These are phyloP conservation scores for Drosophila lowei DNA, from an alignment of 1,140 invertebrate genomes.

Conservation along the genomic window DNA sequence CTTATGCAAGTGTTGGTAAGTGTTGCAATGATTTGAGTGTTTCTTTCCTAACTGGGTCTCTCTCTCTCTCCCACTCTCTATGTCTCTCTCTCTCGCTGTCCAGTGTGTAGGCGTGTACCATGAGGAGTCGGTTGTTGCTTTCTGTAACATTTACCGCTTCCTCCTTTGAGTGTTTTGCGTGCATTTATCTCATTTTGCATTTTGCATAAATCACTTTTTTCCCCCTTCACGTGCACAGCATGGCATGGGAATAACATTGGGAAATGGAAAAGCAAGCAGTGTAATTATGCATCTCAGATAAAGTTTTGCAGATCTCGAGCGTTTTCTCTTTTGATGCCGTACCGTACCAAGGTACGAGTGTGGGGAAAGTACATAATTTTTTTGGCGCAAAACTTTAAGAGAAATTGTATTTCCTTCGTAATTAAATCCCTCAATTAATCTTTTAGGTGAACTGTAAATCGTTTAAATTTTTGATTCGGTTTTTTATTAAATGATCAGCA, in stretches of 20 bases:
- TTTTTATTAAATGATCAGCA: no score
- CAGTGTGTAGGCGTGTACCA: constrained; percentile 12
- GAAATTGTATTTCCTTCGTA: no score
- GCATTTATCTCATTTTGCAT: constrained; percentile 29
- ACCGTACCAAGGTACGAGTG: no score
- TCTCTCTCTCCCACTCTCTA: constrained; percentile 7
- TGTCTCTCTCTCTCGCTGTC: constrained; percentile 1
- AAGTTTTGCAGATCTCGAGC: constrained; percentile 8
- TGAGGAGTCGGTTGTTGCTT: constrained; percentile 20
- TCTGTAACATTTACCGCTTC: constrained; percentile 16
- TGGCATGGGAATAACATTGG: constrained; percentile 22
- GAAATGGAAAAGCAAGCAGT: constrained; percentile 15
- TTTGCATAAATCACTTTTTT: constrained; percentile 37
- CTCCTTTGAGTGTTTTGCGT: constrained; percentile 17
- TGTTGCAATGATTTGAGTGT: constrained; percentile 47
- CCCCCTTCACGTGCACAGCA: neutral
- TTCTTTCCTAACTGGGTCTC: constrained; percentile 59
- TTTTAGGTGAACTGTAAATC: no score
- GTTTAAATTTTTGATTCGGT: no score
- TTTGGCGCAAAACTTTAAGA: no score
- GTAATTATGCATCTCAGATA: constrained; percentile 29
- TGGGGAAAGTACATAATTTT: no score
- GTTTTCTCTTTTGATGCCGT: constrained; percentile 36
- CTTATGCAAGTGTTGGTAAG: constrained; percentile 19
- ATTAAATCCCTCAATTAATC: no score